Evolutionary conservation across 2,113 vertebrate species (phyloP).

Genomic region (Cryptotis parvus): DNA sequence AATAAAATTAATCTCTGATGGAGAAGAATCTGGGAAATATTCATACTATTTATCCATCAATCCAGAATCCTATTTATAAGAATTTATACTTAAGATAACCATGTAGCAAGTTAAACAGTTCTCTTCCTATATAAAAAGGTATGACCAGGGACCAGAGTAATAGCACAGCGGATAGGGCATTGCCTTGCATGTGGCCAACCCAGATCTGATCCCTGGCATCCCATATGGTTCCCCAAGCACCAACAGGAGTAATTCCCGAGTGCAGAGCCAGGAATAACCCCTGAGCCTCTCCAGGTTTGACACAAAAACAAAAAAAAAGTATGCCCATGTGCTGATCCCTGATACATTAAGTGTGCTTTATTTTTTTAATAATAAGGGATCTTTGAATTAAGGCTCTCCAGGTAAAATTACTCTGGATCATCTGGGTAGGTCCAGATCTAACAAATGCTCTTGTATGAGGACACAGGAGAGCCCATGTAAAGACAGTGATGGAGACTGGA

Average conservation of each 20-base stretch:
- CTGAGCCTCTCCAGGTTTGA: not conserved
- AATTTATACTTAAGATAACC: not conserved
- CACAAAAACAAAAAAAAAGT: no score
- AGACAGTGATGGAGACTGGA: not conserved
- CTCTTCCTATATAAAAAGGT: not conserved
- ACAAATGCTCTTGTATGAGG: not conserved
- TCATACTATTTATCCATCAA: slow-evolving; percentile 8
- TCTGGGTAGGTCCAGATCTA: not conserved
- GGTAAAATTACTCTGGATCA: slow-evolving; percentile 25
- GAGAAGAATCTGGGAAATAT: not conserved
- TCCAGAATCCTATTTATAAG: slow-evolving; percentile 28
- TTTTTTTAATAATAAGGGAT: no score
- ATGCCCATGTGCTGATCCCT: no score
- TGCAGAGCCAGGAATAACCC: no score
- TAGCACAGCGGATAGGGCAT: no score
- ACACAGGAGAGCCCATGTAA: not conserved
- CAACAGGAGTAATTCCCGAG: no score
- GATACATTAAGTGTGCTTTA: no score
- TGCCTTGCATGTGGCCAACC: no score
- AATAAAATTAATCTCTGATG: not conserved
- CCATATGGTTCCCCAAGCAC: no score
- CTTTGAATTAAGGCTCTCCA: not conserved
- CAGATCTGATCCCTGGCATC: no score
- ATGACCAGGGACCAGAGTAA: no score
- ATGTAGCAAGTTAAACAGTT: not conserved